Evolutionary conservation across 2,888 invertebrate species (phyloP), one percentile per base, ranked within the genome.

Genomic region (Luffia ferchaultella): DNA sequence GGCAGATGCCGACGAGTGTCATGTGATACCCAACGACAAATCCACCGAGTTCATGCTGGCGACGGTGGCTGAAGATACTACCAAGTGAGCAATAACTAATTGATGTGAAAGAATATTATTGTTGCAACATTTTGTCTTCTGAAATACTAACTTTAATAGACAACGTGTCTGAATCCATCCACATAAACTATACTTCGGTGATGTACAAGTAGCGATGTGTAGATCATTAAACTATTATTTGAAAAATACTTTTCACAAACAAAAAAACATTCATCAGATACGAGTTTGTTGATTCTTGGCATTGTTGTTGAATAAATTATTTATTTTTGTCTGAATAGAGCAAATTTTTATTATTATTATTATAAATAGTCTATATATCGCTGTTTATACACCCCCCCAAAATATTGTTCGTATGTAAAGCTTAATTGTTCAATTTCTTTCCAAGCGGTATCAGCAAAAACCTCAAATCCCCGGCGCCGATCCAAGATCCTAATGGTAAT

Each of bases 1-100:
- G 45, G 85, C 74, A 1, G 85, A 85, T 45, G 84, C 73, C 0
- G 90, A 90, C 51, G 91, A 90, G 54, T 93, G 93, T 64, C 92
- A 93, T 73, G 91, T 95, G 62, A 95, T 95, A 68, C 92, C 93
- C 45, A 95, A 96, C 74, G 94, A 95, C 70, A 93, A 92, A 76
- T 94, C 94, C 57, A 93, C 95, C 1, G 95, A 95, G 67, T 94
- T 95, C 70, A 95, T 96, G 79, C 85, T 96, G 58, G 93, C 95
- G 30, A 94, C 96, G 2, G 95, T 95, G 52, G 90, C 91, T 51
- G 93, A 93, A 70, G 94, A 93, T 80, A 89, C 90, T 49, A 88
- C 89, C 59, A 86, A 85, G 93, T 93, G 87, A 91, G 90, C 87
- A 18, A n/a, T 30, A 46, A 44, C 20, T 3, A 16, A 20, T 46